Base-by-base conservation (phyloP, 2,113 vertebrate species). In the human region DNA sequence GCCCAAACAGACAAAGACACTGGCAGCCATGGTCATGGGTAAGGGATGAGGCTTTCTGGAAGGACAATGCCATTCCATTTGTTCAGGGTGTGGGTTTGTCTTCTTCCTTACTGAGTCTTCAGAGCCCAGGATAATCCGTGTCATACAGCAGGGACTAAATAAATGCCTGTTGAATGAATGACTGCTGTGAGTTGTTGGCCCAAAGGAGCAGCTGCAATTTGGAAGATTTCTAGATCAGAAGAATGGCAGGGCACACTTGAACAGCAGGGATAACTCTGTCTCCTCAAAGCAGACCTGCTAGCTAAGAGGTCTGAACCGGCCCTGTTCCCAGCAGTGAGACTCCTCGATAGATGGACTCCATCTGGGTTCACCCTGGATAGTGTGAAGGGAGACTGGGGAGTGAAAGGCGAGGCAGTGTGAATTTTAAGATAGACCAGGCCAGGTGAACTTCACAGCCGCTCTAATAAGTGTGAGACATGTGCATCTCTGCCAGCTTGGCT, bases 391-490 rank as follows among this genome's bases (percentile, higher is more conserved):
- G 68, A 68, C 64, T 96, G 88, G 94, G 38, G 68, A 87, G 80
- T n/a, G 59, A 85, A 76, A 89, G n/a, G 45, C 17, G 12, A 83
- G 90, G n/a, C 32, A 25, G 10, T 72, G 73, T 66, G 23, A 94
- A 50, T 75, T 76, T 73, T 70, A 52, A 55, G 61, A 40, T 32
- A 48, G 52, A 66, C 70, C 48, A 45, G 43, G 43, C 38, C 13
- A n/a, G 64, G 83, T 5, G 25, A 84, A 91, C 73, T 83, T 96
- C 85, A 96, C 2, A 61, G 61, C 20, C 30, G 43, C 70, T 43
- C 9, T 93, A 81, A 96, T 93, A 96, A 40, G 30, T 86, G 57
- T 93, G 96, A 85, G 88, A 85, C 43, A 30, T 11, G 43, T 52
- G 79, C 79, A 94, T 90, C 55, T 70, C 35, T 82, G 85, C 55